phyloP scores from a whole-genome alignment of 2,797 vertebrate genomes.

The Echiichthys vipera region DNA sequence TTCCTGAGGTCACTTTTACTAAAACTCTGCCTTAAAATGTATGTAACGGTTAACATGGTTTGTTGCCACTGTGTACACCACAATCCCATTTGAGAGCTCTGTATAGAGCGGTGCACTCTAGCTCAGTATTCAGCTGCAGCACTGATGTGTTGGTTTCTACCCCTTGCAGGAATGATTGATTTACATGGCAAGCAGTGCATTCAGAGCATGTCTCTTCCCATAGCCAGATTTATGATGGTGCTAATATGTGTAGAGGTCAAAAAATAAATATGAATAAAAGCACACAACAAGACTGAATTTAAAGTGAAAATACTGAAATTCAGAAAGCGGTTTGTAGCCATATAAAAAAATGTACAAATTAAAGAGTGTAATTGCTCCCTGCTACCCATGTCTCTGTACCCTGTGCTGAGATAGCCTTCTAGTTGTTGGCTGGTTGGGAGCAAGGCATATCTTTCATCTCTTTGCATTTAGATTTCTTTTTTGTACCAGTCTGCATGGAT shows the following conservation, averaged over 20 bases:
- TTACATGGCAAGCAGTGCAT: constrained; percentile 65
- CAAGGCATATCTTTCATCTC: neutral
- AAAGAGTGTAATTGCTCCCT: constrained; percentile 10
- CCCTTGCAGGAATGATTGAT: constrained; percentile 67
- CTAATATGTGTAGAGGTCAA: constrained; percentile 59
- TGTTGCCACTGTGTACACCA: neutral
- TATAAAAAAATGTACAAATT: constrained; percentile 25
- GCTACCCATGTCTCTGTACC: neutral
- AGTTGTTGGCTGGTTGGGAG: constrained; percentile 1
- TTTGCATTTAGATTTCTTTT: constrained; percentile 35
- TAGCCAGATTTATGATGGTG: constrained; percentile 56
- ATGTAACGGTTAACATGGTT: constrained; percentile 1
- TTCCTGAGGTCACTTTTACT: neutral
- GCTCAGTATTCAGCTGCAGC: constrained; percentile 48
- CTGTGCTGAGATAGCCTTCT: neutral
- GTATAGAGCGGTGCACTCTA: neutral
- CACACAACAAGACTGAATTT: constrained; percentile 17
- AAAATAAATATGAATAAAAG: neutral
- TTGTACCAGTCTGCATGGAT: too few species aligned
- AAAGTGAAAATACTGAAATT: constrained; percentile 9
- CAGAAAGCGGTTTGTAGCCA: constrained; percentile 5
- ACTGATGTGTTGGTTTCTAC: constrained; percentile 33
- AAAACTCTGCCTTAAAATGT: neutral
- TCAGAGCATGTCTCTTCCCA: constrained; percentile 64
- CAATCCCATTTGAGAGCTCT: neutral